These are phyloP conservation scores for Rhagium mordax DNA, from an alignment of 2,888 invertebrate genomes.

Conservation along the genomic window DNA sequence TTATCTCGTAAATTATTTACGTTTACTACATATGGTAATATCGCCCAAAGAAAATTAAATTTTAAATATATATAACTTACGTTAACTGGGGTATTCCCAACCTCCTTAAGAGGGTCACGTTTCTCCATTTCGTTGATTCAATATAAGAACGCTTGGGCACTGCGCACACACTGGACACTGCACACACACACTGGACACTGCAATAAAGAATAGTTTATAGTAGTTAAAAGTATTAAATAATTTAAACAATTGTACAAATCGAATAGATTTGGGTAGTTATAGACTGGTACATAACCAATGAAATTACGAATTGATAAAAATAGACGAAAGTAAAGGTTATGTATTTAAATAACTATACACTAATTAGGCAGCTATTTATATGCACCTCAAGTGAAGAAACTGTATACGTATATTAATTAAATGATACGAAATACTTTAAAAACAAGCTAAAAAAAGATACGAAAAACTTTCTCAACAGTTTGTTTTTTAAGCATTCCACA, in stretches of 20 bases:
- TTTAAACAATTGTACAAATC: neutral
- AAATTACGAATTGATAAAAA: neutral
- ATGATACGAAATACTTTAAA: neutral
- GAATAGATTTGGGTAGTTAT: neutral
- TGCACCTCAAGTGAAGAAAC: neutral
- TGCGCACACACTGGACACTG: neutral
- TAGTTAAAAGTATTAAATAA: neutral
- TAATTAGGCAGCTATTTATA: neutral
- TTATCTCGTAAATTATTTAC: no score
- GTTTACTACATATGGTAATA: neutral
- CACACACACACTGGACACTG: neutral
- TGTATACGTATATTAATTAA: neutral
- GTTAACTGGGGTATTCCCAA: neutral
- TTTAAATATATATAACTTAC: slow-evolving; percentile 18
- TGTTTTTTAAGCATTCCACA: neutral
- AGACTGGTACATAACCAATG: neutral
- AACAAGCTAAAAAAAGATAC: neutral
- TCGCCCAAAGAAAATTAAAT: neutral
- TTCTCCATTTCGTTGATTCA: slow-evolving; percentile 9
- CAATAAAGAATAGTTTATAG: neutral
- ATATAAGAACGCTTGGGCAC: no score
- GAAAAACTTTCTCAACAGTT: neutral
- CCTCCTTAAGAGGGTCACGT: slow-evolving; percentile 9
- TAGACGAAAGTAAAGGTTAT: neutral
- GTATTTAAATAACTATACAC: neutral